Evolutionary conservation across 2,888 invertebrate genomes (phyloP), one percentile per base, ranked within the genome.

Genomic region (Julus scanicus): DNA sequence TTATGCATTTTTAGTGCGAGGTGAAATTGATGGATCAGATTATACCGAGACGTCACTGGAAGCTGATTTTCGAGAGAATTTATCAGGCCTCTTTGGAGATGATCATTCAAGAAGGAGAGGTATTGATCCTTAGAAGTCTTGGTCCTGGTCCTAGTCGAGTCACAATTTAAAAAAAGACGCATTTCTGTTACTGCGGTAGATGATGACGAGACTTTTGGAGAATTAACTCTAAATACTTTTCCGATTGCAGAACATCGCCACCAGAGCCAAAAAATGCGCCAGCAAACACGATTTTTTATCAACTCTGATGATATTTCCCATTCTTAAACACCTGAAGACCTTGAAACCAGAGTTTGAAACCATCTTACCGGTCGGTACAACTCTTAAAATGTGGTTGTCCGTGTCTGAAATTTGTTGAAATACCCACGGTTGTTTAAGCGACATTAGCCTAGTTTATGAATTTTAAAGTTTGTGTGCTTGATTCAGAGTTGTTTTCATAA

Each of bases 51-150:
- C 95, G 95, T 83, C 95, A 96, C 90, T 95, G 97, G 91, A 95
- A 96, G 49, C 94, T 95, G 90, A 96, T 98, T 9, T 96, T 98
- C 91, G 96, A 96, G 90, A 94, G 95, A 83, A 95, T 98, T 89
- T 95, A 98, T 11, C 94, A 95, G 90, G 96, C 96, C 91, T 96
- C 97, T 87, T 95, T 98, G 93, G 96, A 96, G 90, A 93, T 96
- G 88, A 95, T 98, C 20, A 96, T 96, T 0, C 95, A 95, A 90
- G 97, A 97, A 92, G 97, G 97, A 3, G 97, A 98, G 93, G 95
- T 95, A 71, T 9, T 2, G 9, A 57, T 86, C 11, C 9, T 39
- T 80, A 84, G 0, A 84, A 8, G 57, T 29, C 15, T 13, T 5
- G 80, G 29, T n/a, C n/a, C n/a, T n/a, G n/a, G n/a, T n/a, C n/a